These are phyloP conservation scores for Peromyscus californicus DNA, from an alignment of 2,113 vertebrate species.

Conservation along the genomic window DNA sequence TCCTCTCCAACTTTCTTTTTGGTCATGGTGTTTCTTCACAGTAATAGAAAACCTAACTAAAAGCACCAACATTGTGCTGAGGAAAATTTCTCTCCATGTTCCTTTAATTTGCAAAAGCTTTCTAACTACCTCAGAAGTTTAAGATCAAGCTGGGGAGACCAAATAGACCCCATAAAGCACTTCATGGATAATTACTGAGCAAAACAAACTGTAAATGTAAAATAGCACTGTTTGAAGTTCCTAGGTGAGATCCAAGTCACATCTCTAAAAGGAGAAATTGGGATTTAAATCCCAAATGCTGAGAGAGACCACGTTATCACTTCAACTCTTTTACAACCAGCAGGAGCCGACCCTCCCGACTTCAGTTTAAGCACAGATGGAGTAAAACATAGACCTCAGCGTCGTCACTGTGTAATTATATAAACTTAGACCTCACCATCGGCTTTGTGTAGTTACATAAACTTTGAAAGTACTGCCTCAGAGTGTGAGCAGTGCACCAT, in stretches of 20 bases:
- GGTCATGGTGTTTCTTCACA: not conserved
- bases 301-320: slow-evolving; percentile 42
- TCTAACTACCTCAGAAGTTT: slow-evolving; percentile 52
- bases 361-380: not conserved
- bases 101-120: slow-evolving; percentile 40
- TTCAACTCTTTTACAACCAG: slow-evolving; percentile 8
- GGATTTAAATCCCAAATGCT: slow-evolving; percentile 51
- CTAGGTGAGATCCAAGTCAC: slow-evolving; percentile 11
- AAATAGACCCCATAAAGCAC: slow-evolving; percentile 57
- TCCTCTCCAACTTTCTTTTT: not conserved
- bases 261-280: slow-evolving; percentile 45
- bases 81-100: slow-evolving; percentile 33
- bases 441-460: not conserved
- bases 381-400: not conserved
- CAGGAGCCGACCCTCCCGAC: slow-evolving; percentile 45
- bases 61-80: not conserved
- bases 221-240: slow-evolving; percentile 47
- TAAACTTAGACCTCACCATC: not conserved
- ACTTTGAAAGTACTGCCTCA: not conserved
- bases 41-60: not conserved
- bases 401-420: not conserved
- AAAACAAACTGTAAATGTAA: slow-evolving; percentile 72
- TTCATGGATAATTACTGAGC: slow-evolving; percentile 70
- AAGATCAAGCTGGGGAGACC: slow-evolving; percentile 46
- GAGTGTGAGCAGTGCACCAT: not conserved